phyloP scores from a whole-genome alignment of 2,113 vertebrate genomes.

The Amphiprion ocellaris region DNA sequence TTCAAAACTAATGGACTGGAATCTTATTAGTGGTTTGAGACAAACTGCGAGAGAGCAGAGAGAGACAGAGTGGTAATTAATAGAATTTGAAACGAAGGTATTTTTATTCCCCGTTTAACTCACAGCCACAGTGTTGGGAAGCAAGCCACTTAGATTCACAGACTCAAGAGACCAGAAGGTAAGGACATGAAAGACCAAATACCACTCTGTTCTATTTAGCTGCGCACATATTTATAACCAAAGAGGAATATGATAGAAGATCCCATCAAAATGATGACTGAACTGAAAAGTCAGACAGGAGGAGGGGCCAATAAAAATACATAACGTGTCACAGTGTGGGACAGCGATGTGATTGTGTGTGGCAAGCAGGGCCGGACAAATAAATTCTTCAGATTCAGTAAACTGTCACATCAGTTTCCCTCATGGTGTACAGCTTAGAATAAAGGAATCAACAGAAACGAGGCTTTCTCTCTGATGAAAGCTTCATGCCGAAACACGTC shows the following conservation, averaged over 20 bases:
- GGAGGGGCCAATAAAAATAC: conserved; percentile 21
- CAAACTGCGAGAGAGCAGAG: conserved; percentile 41
- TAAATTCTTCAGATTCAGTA: conserved; percentile 37
- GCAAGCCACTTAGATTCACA: conserved; percentile 60
- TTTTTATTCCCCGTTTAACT: conserved; percentile 70
- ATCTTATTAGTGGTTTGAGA: conserved; percentile 68
- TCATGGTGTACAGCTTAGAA: conserved; percentile 22
- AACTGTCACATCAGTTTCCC: conserved; percentile 43
- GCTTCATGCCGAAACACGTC: neutral
- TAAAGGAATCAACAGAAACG: conserved; percentile 29
- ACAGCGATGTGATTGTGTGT: conserved; percentile 20
- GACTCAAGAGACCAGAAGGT: conserved; percentile 37
- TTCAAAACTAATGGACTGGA: conserved; percentile 63
- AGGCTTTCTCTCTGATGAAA: conserved; percentile 7
- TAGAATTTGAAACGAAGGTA: conserved; percentile 63
- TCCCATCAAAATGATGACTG: conserved; percentile 48
- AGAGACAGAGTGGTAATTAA: conserved; percentile 62
- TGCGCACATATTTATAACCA: conserved; percentile 55
- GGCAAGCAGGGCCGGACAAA: conserved; percentile 20
- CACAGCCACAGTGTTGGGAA: conserved; percentile 42
- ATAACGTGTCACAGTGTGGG: conserved; percentile 23
- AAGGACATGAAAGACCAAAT: conserved; percentile 43
- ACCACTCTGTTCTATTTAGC: conserved; percentile 52
- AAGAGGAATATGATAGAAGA: conserved; percentile 46
- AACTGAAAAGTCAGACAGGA: conserved; percentile 42